A percentile compares a stretch with the other conserved stretches of the same genome.
Evolutionary conservation across 2,888 invertebrate genomes (phyloP).

Genomic region (Yponomeuta evonymella): DNA sequence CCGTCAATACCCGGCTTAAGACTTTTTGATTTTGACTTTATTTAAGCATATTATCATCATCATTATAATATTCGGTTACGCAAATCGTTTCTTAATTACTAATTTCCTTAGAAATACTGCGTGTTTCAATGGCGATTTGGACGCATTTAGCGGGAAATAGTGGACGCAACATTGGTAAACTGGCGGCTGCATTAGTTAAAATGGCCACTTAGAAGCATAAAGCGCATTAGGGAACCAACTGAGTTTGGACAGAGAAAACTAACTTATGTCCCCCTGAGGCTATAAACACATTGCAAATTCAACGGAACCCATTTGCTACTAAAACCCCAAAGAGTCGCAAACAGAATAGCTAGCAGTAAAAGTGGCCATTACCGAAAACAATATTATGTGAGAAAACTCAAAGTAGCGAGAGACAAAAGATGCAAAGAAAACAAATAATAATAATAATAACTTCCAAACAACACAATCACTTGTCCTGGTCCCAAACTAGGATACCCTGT

Average conservation of each 20-base stretch:
- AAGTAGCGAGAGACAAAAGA: not conserved
- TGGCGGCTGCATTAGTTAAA: not conserved
- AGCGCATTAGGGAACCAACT: not conserved
- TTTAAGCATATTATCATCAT: no score
- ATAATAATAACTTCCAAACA: not conserved
- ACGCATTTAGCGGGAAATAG: no score
- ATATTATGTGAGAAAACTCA: conserved; percentile 53
- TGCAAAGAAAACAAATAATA: not conserved
- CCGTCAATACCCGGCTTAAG: no score
- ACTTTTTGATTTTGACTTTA: no score
- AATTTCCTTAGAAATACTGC: no score
- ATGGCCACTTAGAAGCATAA: not conserved
- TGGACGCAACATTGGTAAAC: no score
- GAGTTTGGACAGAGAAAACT: not conserved
- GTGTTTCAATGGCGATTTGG: no score
- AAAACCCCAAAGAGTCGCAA: not conserved
- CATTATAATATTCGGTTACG: no score
- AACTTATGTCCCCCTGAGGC: not conserved
- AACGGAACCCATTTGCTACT: not conserved
- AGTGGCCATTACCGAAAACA: conserved; percentile 67
- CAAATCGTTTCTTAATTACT: no score
- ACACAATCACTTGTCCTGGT: no score
- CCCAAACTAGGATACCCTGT: no score
- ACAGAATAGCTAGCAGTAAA: conserved; percentile 41
- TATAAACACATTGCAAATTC: not conserved